phyloP scores from a whole-genome alignment of 2,888 invertebrate species.

The Lutraria lutraria region DNA sequence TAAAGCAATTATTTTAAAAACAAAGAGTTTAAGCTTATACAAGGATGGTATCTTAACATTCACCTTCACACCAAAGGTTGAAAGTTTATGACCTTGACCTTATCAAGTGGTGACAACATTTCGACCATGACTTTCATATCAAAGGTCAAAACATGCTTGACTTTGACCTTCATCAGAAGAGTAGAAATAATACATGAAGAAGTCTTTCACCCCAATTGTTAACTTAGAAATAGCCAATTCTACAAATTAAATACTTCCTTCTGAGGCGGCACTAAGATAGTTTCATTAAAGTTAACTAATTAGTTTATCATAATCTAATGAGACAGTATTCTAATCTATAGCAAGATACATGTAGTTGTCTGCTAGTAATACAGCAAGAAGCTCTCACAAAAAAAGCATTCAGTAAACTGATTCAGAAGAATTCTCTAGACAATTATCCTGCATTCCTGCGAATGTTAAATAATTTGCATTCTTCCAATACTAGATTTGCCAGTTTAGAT shows the following conservation, averaged over 20 bases:
- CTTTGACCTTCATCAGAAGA: too few relatives aligned
- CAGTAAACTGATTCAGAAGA: background rate
- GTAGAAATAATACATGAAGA: too few relatives aligned
- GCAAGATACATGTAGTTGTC: background rate
- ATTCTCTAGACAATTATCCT: background rate
- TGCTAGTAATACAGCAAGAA: background rate
- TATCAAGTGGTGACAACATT: too few relatives aligned
- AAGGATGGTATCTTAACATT: too few relatives aligned
- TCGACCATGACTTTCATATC: too few relatives aligned
- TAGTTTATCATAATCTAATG: background rate
- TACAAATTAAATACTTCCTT: background rate
- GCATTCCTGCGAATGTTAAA: background rate
- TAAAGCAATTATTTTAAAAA: too few relatives aligned
- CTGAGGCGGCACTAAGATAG: background rate
- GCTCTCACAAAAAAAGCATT: background rate
- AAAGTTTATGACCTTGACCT: too few relatives aligned
- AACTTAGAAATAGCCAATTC: background rate
- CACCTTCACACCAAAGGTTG: too few relatives aligned
- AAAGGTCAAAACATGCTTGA: too few relatives aligned
- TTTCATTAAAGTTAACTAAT: background rate
- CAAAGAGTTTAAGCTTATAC: too few relatives aligned
- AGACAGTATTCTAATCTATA: background rate
- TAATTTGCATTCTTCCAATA: background rate
- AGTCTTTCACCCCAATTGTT: too few relatives aligned
- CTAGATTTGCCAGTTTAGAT: background rate